A percentile compares a stretch with the other conserved stretches of the same genome.
phyloP scores from a whole-genome alignment of 2,113 vertebrate species.

The Genyomyrus donnyi region DNA sequence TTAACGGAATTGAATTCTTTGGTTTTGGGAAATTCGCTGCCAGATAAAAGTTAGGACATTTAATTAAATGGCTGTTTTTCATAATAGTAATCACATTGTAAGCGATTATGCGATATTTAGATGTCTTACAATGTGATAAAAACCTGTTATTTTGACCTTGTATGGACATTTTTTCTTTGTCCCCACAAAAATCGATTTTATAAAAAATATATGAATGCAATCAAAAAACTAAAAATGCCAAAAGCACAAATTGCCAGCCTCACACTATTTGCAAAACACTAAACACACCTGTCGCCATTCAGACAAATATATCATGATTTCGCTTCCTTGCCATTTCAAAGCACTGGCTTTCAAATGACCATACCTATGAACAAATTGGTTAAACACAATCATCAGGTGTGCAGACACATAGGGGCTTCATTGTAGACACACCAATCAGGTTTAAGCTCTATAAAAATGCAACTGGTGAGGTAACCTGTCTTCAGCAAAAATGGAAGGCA shows the following conservation, averaged over 20 bases:
- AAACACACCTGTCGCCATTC: background rate
- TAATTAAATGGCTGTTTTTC: background rate
- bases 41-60: background rate
- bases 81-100: background rate
- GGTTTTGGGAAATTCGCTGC: background rate
- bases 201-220: background rate
- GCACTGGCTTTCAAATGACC: background rate
- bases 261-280: background rate
- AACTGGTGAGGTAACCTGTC: no score
- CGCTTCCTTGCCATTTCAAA: background rate
- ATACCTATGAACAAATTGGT: background rate
- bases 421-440: no score
- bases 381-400: background rate
- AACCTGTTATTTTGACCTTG: background rate
- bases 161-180: background rate
- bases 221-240: background rate
- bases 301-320: background rate
- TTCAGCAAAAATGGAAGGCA: background rate
- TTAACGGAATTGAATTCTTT: background rate
- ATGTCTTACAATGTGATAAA: background rate
- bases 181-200: no score
- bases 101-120: background rate
- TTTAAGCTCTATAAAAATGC: background rate
- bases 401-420: no score
- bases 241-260: background rate